Percentiles rank a stretch among this genome's conserved stretches.
Conservation (phyloP, 2,888 invertebrate genomes). For the Beris morrisii region DNA sequence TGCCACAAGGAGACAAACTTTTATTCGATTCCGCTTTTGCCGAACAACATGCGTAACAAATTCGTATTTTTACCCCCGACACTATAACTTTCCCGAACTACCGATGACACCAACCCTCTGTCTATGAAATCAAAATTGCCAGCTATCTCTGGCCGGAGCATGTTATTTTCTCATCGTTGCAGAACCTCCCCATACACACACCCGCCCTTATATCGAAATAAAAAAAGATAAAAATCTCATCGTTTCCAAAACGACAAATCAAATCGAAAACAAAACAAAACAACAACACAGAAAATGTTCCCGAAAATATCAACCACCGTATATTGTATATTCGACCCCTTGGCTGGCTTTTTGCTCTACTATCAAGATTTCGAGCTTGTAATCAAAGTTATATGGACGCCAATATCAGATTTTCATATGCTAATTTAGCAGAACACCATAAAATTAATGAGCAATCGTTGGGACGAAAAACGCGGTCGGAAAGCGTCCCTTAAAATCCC, state of each 20-base stretch:
- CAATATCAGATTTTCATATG: conserved; percentile 40
- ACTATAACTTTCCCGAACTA: conserved; percentile 2
- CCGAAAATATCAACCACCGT: conserved; percentile 14
- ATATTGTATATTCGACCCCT: conserved; percentile 7
- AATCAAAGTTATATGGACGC: conserved; percentile 36
- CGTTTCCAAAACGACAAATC: conserved; percentile 18
- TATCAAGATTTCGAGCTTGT: conserved; percentile 21
- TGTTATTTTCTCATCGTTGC: conserved; percentile 21
- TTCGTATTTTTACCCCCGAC: conserved; percentile 11
- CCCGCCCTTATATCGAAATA: conserved; percentile 21
- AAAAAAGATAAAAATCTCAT: conserved; percentile 29
- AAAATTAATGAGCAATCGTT: conserved; percentile 38
- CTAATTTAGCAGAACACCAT: conserved; percentile 38
- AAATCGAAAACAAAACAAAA: conserved; percentile 10
- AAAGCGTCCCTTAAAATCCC: conserved; percentile 34
- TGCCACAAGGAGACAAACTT: conserved; percentile 20
- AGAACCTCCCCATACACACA: not conserved
- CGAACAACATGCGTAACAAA: conserved; percentile 26
- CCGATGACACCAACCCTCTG: conserved; percentile 21
- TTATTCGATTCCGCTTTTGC: conserved; percentile 24
- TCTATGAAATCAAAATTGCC: conserved; percentile 13
- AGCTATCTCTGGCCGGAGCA: not conserved
- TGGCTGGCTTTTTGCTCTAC: not conserved
- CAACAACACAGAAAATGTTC: conserved; percentile 4
- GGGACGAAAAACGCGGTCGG: conserved; percentile 8